Evolutionary conservation across 1,140 invertebrate species (phyloP), one percentile per base, ranked within the genome.

Genomic region (Hestina assimilis): DNA sequence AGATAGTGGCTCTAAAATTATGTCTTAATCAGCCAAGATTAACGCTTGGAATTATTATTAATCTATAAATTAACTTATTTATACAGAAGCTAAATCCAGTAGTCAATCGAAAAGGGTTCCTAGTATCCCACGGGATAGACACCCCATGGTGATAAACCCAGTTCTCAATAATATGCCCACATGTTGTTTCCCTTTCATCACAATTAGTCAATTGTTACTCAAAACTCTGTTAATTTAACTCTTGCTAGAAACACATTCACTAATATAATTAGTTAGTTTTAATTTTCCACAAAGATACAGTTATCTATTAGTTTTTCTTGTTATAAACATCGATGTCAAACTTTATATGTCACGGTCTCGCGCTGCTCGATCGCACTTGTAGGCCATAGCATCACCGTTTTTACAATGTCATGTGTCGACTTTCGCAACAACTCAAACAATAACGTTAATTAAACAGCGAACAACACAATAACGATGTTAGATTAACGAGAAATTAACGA

Each of bases 321-420:
- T 46, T 59, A 59, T 46, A 56, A 68, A 67, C 70, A 65, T 66
- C 77, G 84, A 72, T 85, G 81, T 87, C 80, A 81, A 73, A 79
- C 72, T 84, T 87, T 84, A 82, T 87, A 84, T 87, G 84, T 87
- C 84, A 87, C 58, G 84, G 84, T 61, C 81, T 63, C 69, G 68
- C 69, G 73, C 63, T 76, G 80, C 81, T 87, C 75, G 76, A 82
- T 82, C 75, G 81, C 79, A 79, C 78, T 84, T 83, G 83, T 87
- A 85, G 84, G 82, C 81, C 80, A 75, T 62, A 72, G 69, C 68
- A 82, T 78, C 77, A 73, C 59, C 48, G 66, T 77, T 81, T 79
- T 75, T 82, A 83, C 83, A 87, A 86, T 87, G 84, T 87, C 84
- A 87, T 86, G 79, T 85, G 75, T 87, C 70, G 66, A 69, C 68